phyloP scores from a whole-genome alignment of 2,797 vertebrate species.

The Brachyalestes nurse region DNA sequence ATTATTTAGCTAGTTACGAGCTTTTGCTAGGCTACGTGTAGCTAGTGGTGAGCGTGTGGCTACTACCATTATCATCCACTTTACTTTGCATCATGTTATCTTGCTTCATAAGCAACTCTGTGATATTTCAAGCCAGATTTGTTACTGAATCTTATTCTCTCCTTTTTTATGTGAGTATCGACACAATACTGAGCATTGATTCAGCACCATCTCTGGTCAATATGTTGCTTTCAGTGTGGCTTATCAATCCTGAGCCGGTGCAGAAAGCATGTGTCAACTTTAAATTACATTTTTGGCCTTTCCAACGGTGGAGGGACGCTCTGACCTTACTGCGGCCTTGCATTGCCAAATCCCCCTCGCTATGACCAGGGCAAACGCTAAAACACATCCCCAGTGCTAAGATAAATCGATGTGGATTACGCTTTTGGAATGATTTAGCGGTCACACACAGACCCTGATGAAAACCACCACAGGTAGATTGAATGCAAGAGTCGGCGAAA shows the following conservation, averaged over 20 bases:
- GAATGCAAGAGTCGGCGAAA: not conserved
- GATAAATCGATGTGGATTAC: conserved; percentile 46
- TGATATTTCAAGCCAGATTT: not conserved
- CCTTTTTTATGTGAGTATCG: not conserved
- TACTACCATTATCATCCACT: not conserved
- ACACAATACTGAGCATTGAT: not conserved
- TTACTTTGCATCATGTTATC: not conserved
- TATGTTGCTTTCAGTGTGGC: not conserved
- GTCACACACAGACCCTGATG: conserved; percentile 27
- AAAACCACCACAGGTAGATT: conserved; percentile 2
- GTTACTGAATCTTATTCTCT: not conserved
- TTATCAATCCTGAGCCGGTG: not conserved
- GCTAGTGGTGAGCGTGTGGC: too few relatives aligned
- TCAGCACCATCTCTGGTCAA: not conserved
- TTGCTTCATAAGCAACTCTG: not conserved
- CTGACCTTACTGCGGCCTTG: conserved; percentile 26
- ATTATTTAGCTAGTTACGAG: too few relatives aligned
- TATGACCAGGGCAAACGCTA: conserved; percentile 31
- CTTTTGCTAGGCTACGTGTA: too few relatives aligned
- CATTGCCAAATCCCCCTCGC: conserved; percentile 14
- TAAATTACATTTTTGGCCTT: conserved; percentile 18
- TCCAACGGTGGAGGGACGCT: not conserved
- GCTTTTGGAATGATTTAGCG: conserved; percentile 42
- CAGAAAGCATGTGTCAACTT: conserved; percentile 12
- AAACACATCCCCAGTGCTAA: conserved; percentile 19